A percentile compares a stretch with the other conserved stretches of the same genome.
phyloP scores from a whole-genome alignment of 2,113 vertebrate species.

The Crotophaga sulcirostris region DNA sequence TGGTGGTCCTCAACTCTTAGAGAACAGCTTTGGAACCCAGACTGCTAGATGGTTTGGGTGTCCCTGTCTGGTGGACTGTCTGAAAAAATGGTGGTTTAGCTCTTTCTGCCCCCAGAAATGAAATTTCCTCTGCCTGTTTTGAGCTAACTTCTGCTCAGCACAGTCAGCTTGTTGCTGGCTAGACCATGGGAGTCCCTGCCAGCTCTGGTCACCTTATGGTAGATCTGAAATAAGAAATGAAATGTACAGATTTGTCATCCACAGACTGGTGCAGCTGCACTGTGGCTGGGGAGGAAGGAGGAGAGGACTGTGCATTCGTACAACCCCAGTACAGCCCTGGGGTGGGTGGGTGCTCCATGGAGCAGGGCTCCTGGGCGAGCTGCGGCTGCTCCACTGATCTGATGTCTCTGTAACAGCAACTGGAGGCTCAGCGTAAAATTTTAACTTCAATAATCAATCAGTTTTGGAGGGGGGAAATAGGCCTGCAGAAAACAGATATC shows the following conservation, averaged over 20 bases:
- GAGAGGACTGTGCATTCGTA: background rate
- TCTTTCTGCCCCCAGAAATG: background rate
- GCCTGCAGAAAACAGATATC: background rate
- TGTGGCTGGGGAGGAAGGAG: background rate
- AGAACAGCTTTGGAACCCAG: background rate
- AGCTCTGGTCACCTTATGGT: background rate
- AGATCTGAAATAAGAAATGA: background rate
- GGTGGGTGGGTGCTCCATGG: rapidly evolving
- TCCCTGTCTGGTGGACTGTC: background rate
- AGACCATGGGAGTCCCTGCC: background rate
- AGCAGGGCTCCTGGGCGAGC: background rate
- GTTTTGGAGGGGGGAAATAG: background rate
- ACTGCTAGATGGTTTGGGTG: background rate
- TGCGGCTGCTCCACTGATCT: background rate
- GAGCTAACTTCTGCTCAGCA: background rate
- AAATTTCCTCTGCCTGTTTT: background rate
- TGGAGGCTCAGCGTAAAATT: background rate
- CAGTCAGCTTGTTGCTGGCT: rapidly evolving
- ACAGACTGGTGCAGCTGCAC: background rate
- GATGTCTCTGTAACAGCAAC: background rate
- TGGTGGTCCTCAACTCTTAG: background rate
- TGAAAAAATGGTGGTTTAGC: background rate
- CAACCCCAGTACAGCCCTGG: background rate
- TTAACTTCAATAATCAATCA: background rate
- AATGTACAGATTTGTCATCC: background rate